These are phyloP conservation scores for Latrodectus geometricus DNA, from an alignment of 1,140 invertebrate genomes.

Conservation along the genomic window DNA sequence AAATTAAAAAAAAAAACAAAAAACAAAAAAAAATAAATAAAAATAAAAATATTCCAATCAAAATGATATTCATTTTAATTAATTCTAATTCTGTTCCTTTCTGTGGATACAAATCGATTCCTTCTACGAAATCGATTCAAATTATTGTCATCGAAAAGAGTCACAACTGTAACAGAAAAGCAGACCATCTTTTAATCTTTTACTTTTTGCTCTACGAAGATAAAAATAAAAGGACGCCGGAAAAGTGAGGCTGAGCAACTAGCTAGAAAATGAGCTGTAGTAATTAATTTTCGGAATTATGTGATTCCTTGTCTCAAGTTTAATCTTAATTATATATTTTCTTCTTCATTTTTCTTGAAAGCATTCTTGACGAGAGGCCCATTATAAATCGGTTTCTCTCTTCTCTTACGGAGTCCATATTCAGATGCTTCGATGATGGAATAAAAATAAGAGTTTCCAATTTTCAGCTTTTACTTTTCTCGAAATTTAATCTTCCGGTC, in stretches of 20 bases:
- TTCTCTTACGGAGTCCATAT: neutral
- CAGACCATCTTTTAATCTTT: constrained; percentile 55
- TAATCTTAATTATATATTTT: constrained; percentile 61
- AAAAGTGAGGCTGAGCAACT: neutral
- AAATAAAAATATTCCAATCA: constrained; percentile 44
- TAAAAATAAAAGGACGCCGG: neutral
- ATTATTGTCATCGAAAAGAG: constrained; percentile 50
- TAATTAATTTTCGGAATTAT: constrained; percentile 61
- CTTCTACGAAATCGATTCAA: constrained; percentile 54
- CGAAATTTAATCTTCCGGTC: constrained; percentile 51
- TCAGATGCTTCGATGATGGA: constrained; percentile 10
- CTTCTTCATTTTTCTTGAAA: constrained; percentile 40
- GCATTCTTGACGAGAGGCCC: neutral
- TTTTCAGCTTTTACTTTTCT: constrained; percentile 35
- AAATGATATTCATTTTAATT: constrained; percentile 59
- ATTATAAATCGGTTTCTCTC: constrained; percentile 48
- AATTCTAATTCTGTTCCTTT: constrained; percentile 33
- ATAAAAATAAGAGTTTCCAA: constrained; percentile 26
- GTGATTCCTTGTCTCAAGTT: constrained; percentile 56
- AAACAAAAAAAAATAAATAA: too few species aligned
- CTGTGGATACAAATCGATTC: constrained; percentile 54
- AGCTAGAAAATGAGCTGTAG: constrained; percentile 37
- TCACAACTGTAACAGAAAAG: neutral
- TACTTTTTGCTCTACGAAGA: constrained; percentile 24
- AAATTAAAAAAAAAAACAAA: constrained; percentile 43